Base-by-base conservation (phyloP, 2,888 invertebrate species). In the Andrena bucephala region DNA sequence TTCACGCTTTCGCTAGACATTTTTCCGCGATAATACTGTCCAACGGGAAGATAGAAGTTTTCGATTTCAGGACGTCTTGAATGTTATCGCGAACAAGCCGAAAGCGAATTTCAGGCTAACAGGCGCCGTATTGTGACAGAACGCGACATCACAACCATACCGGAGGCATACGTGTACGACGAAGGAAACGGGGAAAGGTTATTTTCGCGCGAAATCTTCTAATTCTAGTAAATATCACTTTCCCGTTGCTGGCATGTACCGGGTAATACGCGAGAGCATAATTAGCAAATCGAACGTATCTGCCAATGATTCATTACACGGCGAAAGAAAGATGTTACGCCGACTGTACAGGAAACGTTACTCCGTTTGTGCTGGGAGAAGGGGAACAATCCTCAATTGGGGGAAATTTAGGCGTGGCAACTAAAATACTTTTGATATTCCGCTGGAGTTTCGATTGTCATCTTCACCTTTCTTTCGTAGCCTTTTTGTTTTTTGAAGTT, bases 1-100 rank as follows among this genome's bases (percentile, higher is more conserved):
- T 93, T 94, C n/a, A 93, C 91, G 82, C 92, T 93, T 79, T 94
- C 93, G 76, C 89, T 93, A 48, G 93, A 94, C 93, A 94, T 94
- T 69, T 72, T 78, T 54, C 13, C 52, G 50, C 16, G 13, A 27
- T 33, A 29, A 16, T 69, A 48, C 8, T 36, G 69, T 33, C 10
- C 57, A 73, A 57, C 29, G 7, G 4, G 52, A 60, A 36, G 57
- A 36, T 48, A 60, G 8, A 57, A 73, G 16, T 59, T 27, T 48
- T 24, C 69, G 20, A 54, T 68, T 74, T 31, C 52, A 60, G 62
- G 20, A 10, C 54, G 69, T 50, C 16, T 74, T 50, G 7, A 16
- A 69, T 20, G 36, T 73, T 80, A 59, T 52, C n/a, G 5, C n/a
- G n/a, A 33, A 65, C 13, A 67, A 81, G n/a, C 60, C 16, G 33